Evolutionary conservation across 1,140 invertebrate genomes (phyloP), one percentile per base, ranked within the genome.

Genomic region (Hypothenemus hampei): DNA sequence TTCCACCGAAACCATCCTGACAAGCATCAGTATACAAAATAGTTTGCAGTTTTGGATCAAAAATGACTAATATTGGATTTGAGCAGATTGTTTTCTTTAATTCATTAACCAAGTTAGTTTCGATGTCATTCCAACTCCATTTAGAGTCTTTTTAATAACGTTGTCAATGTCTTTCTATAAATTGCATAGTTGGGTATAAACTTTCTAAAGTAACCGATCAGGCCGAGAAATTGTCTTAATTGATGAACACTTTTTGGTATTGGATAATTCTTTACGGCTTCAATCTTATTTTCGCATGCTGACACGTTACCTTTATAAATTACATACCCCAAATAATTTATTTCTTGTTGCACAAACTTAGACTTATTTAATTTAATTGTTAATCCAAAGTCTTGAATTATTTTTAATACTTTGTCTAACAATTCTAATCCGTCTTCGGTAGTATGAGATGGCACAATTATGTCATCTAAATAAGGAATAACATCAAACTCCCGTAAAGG

Each of bases 221-320:
- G 13, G 16, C 67, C 69, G 7, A 69, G 29, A 46, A 69, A 49
- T 6, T 33, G 11, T 58, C 66, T 69, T 4, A 74, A 53, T 4
- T 71, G 55, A 37, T 69, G 69, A 29, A 10, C 24, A 24, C 3
- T 57, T 60, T 50, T 51, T 33, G 41, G 54, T 15, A 40, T 44
- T 19, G 58, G 68, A 48, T 62, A 74, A 16, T 73, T 58, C 26
- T 47, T 48, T 11, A 75, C 50, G 1, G 60, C 62, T 33, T 59
- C 39, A 2, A 73, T 57, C 60, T 75, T 75, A 1, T 61, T 48
- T 11, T 65, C 66, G 52, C 73, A 63, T n/a, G 69, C 67, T 44
- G 60, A 58, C 1, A 75, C 64, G 16, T 71, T 72, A 13, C 70
- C 24, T 8, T 53, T 37, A 2, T 5, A 29, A 3, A 49, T 49